A percentile compares a stretch with the other conserved stretches of the same genome.
phyloP scores from a whole-genome alignment of 2,113 vertebrate species.

The Pelecanoides urinatrix region DNA sequence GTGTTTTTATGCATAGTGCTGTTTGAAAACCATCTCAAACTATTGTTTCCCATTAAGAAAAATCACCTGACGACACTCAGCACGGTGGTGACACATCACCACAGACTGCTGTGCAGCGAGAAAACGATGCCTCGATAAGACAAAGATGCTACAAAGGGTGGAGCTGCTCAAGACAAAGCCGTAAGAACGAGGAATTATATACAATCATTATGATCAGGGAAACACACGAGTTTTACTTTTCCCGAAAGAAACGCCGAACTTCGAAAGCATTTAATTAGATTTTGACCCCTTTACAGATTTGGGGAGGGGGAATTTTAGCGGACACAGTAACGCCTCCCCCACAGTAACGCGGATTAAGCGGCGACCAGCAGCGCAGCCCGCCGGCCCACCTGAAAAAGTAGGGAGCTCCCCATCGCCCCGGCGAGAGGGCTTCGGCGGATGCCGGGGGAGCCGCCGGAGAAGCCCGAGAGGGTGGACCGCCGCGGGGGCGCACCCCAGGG shows the following conservation, averaged over 20 bases:
- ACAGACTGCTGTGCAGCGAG: neutral
- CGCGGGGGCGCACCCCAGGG: too few relatives aligned
- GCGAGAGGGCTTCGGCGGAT: too few relatives aligned
- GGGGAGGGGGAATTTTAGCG: neutral
- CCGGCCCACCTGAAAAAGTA: accelerated
- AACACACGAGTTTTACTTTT: neutral
- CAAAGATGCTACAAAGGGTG: neutral
- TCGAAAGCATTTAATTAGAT: too few relatives aligned
- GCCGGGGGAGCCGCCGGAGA: too few relatives aligned
- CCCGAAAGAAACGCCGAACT: neutral
- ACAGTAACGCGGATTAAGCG: accelerated
- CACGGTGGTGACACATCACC: neutral
- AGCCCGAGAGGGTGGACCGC: accelerated
- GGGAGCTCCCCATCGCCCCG: neutral
- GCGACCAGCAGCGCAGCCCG: neutral
- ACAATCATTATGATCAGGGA: accelerated
- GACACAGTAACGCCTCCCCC: neutral
- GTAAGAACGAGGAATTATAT: neutral
- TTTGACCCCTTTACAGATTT: too few relatives aligned
- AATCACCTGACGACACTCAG: neutral
- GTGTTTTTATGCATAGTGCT: neutral
- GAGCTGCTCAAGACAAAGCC: conserved; percentile 29
- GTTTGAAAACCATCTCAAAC: neutral
- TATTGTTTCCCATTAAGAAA: neutral
- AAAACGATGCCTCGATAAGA: neutral